Conservation (phyloP, 2,797 vertebrate species). For the Eulemur mongoz region DNA sequence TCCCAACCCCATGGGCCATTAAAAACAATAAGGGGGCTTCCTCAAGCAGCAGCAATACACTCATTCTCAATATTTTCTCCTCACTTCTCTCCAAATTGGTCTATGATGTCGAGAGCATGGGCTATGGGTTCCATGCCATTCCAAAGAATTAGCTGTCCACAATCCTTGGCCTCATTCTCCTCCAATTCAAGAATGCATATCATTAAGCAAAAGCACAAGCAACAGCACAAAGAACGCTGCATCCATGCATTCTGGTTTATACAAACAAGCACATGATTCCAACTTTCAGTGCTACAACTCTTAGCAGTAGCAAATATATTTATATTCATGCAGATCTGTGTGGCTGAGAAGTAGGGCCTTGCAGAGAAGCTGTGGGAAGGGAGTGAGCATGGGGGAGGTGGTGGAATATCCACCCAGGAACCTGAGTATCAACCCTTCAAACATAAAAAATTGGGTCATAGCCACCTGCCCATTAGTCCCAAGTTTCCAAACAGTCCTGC, state of each 20-base stretch:
- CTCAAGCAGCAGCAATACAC: neutral
- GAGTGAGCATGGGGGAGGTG: neutral
- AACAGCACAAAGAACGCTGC: neutral
- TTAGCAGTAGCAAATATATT: neutral
- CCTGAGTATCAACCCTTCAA: neutral
- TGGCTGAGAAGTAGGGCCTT: neutral
- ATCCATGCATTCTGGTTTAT: neutral
- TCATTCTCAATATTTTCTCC: constrained; percentile 6
- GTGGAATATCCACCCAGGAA: neutral
- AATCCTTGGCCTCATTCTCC: neutral
- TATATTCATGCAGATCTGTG: neutral
- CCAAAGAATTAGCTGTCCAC: neutral
- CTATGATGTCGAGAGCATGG: neutral
- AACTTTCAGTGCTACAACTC: neutral
- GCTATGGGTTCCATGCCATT: neutral
- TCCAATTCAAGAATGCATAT: neutral
- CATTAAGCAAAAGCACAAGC: neutral
- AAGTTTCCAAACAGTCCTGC: neutral
- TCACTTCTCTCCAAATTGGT: neutral
- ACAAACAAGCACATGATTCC: neutral
- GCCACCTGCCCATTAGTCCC: neutral
- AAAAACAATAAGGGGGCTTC: neutral
- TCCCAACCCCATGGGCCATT: neutral
- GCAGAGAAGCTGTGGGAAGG: neutral
- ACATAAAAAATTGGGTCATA: neutral